Evolutionary conservation across 37 sponge, comb jelly and placozoan species (phyloP).

Genomic region (Axinella damicornis): DNA sequence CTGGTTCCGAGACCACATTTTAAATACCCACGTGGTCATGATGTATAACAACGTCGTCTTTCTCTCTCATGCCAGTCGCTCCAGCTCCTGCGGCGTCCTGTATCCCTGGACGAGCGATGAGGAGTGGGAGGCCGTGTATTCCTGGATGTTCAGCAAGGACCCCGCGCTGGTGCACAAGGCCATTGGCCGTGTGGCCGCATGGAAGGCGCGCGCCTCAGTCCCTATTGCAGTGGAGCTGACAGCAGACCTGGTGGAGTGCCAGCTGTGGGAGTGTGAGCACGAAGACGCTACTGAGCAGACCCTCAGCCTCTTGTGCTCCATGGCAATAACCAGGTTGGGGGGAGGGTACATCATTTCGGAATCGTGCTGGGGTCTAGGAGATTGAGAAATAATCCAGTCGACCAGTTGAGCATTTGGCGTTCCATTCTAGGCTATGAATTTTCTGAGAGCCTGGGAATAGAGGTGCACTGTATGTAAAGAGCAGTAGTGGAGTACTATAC

Average conservation of each 20-base stretch:
- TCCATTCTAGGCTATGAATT: too few species aligned
- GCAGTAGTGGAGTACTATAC: too few species aligned
- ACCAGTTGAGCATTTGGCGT: too few species aligned
- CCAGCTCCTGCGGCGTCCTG: not conserved
- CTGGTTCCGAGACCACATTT: too few species aligned
- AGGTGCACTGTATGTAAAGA: too few species aligned
- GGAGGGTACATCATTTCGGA: too few species aligned
- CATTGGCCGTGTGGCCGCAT: slow-evolving; percentile 50
- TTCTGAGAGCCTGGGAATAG: too few species aligned
- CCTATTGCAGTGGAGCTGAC: slow-evolving; percentile 57
- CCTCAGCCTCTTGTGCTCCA: slow-evolving; percentile 28
- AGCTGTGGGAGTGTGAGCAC: not conserved
- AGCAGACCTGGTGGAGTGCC: slow-evolving; percentile 39
- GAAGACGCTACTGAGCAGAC: not conserved
- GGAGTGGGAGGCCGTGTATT: slow-evolving; percentile 49
- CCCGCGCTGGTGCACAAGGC: slow-evolving; percentile 7
- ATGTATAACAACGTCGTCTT: not conserved
- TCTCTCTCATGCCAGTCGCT: not conserved
- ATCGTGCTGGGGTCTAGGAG: too few species aligned
- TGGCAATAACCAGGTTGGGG: slow-evolving; percentile 44
- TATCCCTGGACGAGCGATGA: slow-evolving; percentile 22
- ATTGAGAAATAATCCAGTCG: too few species aligned
- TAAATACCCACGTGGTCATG: too few species aligned
- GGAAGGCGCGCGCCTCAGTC: slow-evolving; percentile 51
- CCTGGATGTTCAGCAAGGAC: slow-evolving; percentile 35